Base-by-base conservation (phyloP, 2,113 vertebrate species). In the Entelurus aequoreus region DNA sequence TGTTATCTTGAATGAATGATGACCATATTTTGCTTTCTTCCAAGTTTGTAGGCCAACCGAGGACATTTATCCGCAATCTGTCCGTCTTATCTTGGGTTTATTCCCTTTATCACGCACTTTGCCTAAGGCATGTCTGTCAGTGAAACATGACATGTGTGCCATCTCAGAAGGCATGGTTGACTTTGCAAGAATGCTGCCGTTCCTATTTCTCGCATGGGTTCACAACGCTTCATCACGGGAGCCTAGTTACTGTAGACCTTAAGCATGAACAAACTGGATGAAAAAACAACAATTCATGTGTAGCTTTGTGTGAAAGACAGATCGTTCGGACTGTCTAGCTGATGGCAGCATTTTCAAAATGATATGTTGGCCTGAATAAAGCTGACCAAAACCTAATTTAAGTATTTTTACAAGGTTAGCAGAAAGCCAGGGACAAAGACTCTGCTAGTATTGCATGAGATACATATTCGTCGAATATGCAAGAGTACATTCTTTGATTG, bases 121-220 rank as follows among this genome's bases (percentile, higher is more conserved):
- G 62, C 76, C 62, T 44, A 0, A 42, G 72, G 77, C 74, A 47
- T 54, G 62, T 48, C 61, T 77, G 76, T 59, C 56, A 80, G 51
- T 69, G 72, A 76, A 72, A 69, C 76, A 72, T 68, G 71, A 82
- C 80, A 76, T 78, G 68, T 48, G 71, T 80, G 68, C 65, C 69
- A 76, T 70, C 76, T 81, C 52, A 69, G 68, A 74, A 75, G 81
- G 75, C 69, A 72, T 76, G 74, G 73, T 62, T 74, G 74, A 84
- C 72, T 76, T 78, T 68, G 60, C 66, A 48, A 28, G 56, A 62
- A 72, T 61, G 55, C 37, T 66, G 52, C 47, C 37, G 74, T 78
- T 79, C 65, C 51, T 8, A 75, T 76, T 82, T 84, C 72, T 66
- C 75, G 68, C 78, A 71, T 71, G 74, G 77, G 68, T 63, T 77